phyloP scores from a whole-genome alignment of 2,113 vertebrate species.

The Neogale vison region DNA sequence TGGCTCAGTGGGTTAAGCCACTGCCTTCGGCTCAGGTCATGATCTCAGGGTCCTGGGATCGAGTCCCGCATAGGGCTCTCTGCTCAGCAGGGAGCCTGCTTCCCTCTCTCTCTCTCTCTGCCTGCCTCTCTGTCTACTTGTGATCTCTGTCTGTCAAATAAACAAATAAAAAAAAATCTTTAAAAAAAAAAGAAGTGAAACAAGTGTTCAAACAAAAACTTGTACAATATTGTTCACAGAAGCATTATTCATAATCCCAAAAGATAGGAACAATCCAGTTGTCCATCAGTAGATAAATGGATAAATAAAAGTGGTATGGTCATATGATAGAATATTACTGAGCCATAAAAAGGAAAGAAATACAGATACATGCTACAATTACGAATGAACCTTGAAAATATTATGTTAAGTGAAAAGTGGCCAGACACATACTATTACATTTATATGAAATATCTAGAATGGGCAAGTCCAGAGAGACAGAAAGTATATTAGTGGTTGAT shows the following conservation, averaged over 20 bases:
- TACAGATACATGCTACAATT: not conserved
- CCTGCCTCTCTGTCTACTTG: too few relatives aligned
- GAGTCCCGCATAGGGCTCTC: too few relatives aligned
- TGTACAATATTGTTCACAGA: not conserved
- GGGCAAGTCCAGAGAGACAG: not conserved
- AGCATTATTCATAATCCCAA: not conserved
- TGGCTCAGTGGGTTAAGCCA: too few relatives aligned
- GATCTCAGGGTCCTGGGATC: too few relatives aligned
- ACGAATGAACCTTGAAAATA: conserved; percentile 45
- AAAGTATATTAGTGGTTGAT: not conserved
- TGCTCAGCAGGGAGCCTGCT: too few relatives aligned
- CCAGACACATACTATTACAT: not conserved
- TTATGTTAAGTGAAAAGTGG: not conserved
- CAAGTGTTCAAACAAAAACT: conserved; percentile 14
- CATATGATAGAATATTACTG: not conserved
- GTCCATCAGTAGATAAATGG: not conserved
- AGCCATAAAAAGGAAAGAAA: not conserved
- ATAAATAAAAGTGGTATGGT: conserved; percentile 22
- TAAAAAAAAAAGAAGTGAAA: conserved; percentile 1
- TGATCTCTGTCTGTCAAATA: too few relatives aligned
- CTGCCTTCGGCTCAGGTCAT: too few relatives aligned
- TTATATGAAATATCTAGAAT: conserved; percentile 16
- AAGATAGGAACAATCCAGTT: conserved; percentile 3
- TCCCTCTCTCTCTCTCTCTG: too few relatives aligned
- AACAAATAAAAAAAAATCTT: too few relatives aligned